Percentiles rank a stretch among this genome's conserved stretches.
These are phyloP conservation scores for Sebastes wilsoni DNA, from an alignment of 2,797 vertebrate species.

Conservation along the genomic window DNA sequence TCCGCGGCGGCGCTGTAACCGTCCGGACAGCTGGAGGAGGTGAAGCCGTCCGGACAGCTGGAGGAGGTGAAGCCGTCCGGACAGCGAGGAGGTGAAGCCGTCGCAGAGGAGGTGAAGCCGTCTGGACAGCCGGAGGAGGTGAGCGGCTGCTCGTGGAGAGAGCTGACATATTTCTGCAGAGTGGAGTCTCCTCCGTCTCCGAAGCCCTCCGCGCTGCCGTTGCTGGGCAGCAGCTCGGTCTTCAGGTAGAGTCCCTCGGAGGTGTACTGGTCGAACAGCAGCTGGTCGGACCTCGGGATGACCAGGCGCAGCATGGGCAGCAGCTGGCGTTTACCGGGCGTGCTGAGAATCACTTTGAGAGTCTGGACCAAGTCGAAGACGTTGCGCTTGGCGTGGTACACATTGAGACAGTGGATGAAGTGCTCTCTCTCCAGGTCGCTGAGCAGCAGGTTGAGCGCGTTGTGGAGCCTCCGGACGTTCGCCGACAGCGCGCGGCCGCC, in stretches of 20 bases:
- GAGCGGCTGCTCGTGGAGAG: conserved; percentile 54
- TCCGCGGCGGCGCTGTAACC: conserved; percentile 60
- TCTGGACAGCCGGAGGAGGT: conserved; percentile 39
- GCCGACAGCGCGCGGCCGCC: conserved; percentile 88
- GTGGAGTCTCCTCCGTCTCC: conserved; percentile 42
- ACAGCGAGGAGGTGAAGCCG: conserved; percentile 9
- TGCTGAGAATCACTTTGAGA: conserved; percentile 89
- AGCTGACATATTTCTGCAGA: conserved; percentile 53
- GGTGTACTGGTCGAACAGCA: conserved; percentile 96
- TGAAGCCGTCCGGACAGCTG: background rate
- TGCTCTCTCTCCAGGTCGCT: conserved; percentile 90
- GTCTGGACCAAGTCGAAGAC: conserved; percentile 95
- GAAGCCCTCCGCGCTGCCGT: conserved; percentile 40
- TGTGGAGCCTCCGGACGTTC: conserved; percentile 92
- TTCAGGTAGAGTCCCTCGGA: conserved; percentile 92
- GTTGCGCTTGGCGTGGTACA: conserved; percentile 93
- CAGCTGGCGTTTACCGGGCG: conserved; percentile 87
- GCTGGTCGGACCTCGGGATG: conserved; percentile 94
- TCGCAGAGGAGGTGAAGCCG: background rate
- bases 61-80: conserved; percentile 18
- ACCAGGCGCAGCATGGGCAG: conserved; percentile 93
- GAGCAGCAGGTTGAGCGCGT: conserved; percentile 89
- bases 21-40: conserved; percentile 40
- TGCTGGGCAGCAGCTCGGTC: conserved; percentile 61
- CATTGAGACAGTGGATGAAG: conserved; percentile 93